Percentiles rank a stretch among this genome's conserved stretches.
These are phyloP conservation scores for Acinonyx jubatus DNA, from an alignment of 2,113 vertebrate genomes.

Conservation along the genomic window DNA sequence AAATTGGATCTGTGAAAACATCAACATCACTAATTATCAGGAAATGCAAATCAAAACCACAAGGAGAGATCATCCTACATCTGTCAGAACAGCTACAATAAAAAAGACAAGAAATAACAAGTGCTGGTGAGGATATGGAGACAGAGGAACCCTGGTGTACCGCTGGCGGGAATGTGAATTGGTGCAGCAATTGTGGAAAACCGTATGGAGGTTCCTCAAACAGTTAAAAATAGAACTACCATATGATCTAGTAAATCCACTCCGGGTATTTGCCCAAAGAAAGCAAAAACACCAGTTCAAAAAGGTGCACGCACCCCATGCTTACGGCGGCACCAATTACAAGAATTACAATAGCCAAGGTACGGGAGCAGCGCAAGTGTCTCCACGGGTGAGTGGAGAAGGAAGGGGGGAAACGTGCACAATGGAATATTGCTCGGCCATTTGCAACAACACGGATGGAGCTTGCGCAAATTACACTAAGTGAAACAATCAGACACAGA, in stretches of 20 bases:
- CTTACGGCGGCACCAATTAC: not conserved
- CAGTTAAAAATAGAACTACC: not conserved
- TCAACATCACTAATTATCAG: not conserved
- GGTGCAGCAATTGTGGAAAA: not conserved
- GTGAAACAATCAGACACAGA: not conserved
- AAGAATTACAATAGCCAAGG: not conserved
- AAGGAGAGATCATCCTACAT: not conserved
- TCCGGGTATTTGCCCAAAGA: not conserved
- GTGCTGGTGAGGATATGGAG: not conserved
- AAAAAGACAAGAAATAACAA: not conserved
- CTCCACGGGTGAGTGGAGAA: not conserved
- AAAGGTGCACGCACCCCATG: not conserved
- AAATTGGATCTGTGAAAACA: not conserved
- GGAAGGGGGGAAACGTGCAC: not conserved
- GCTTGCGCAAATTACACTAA: rapidly evolving
- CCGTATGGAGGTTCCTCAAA: not conserved
- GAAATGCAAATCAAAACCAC: not conserved
- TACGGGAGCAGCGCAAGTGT: not conserved
- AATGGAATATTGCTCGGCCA: not conserved
- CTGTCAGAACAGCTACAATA: not conserved
- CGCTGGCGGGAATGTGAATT: not conserved
- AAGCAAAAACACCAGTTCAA: not conserved
- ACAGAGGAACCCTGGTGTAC: not conserved
- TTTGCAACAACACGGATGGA: not conserved
- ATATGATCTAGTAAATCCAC: not conserved